These are phyloP conservation scores for Phataginus tricuspis DNA, from an alignment of 2,797 vertebrate genomes.

Conservation along the genomic window DNA sequence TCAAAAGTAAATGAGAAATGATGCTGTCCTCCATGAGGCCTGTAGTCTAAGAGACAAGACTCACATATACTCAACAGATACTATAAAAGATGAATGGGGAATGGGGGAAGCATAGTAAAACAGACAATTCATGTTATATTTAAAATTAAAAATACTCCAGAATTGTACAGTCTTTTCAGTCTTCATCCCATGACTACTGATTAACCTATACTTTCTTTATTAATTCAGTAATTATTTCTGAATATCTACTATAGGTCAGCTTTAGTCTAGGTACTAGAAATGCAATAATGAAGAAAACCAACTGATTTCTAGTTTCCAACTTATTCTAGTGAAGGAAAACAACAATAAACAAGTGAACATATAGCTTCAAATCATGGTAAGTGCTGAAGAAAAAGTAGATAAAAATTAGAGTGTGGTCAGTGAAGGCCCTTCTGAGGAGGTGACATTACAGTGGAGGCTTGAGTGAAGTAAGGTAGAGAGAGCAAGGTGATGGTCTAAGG, in stretches of 20 bases:
- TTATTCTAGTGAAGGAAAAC: background rate
- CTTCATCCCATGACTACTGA: background rate
- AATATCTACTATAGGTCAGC: background rate
- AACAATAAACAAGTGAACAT: background rate
- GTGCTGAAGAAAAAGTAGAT: background rate
- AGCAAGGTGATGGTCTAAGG: background rate
- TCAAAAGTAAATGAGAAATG: background rate
- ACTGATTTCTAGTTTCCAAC: background rate
- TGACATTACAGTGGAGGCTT: background rate
- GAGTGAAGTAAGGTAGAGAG: background rate
- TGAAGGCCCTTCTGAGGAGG: background rate
- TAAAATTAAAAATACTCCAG: background rate
- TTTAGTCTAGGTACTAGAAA: background rate
- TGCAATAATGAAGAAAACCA: background rate
- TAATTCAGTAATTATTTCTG: background rate
- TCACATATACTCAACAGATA: background rate
- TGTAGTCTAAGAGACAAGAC: background rate
- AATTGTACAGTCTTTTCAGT: background rate
- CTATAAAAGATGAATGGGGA: background rate
- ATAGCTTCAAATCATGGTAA: background rate
- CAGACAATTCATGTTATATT: background rate
- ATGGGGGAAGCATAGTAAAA: background rate
- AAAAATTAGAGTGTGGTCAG: background rate
- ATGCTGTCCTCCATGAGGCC: background rate
- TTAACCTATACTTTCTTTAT: slow-evolving; percentile 1